Percentiles rank a stretch among this genome's conserved stretches.
Conservation (phyloP, 2,888 invertebrate genomes). For the Hartigia nigra region DNA sequence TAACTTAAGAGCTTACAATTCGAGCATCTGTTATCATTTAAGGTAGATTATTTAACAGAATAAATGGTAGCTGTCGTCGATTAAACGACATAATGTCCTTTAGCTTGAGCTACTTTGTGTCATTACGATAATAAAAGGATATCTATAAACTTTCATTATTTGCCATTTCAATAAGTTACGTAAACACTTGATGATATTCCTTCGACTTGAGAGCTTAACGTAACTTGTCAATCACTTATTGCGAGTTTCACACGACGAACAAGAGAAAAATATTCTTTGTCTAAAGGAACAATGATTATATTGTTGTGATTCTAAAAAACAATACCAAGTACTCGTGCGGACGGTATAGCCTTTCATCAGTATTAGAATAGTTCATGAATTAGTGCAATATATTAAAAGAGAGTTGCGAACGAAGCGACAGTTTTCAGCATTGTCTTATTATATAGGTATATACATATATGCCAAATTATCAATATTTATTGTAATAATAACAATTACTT, state of each 20-base stretch:
- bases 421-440: slow-evolving; percentile 9
- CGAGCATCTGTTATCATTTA: not conserved
- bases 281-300: not conserved
- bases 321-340: not conserved
- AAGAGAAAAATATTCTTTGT: not conserved
- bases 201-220: not conserved
- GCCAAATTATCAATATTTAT: slow-evolving; percentile 50
- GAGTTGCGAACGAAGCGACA: not conserved
- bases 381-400: slow-evolving; percentile 4
- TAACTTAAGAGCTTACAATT: not conserved
- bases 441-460: slow-evolving; percentile 30
- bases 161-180: not conserved
- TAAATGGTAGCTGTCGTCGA: not conserved
- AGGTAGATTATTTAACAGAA: not conserved
- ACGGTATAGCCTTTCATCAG: not conserved
- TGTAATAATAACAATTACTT: slow-evolving; percentile 37
- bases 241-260: not conserved
- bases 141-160: not conserved
- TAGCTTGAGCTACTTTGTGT: not conserved
- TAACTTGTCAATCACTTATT: not conserved
- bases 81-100: not conserved
- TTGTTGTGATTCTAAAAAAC: not conserved
- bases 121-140: not conserved
- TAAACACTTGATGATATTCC: not conserved
- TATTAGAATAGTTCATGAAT: not conserved